Percentiles rank a stretch among this genome's conserved stretches.
phyloP scores from a whole-genome alignment of 1,140 invertebrate species.

The Drosophila rhopaloa region DNA sequence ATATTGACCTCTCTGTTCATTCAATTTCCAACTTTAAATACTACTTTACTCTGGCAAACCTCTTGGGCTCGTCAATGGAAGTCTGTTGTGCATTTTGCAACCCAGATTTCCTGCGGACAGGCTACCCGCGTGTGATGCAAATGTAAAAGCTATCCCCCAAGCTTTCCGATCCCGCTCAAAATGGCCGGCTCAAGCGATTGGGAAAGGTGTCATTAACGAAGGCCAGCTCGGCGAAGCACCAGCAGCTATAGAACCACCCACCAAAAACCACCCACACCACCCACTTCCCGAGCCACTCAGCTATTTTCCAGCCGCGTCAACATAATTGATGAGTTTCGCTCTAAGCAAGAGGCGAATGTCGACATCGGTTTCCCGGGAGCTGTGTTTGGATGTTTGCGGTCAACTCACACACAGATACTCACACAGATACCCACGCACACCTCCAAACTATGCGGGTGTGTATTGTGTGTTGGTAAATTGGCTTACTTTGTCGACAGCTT shows the following conservation, averaged over 20 bases:
- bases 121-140: constrained; percentile 16
- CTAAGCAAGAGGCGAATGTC: constrained; percentile 49
- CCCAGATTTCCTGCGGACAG: constrained; percentile 2
- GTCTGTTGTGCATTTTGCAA: constrained; percentile 6
- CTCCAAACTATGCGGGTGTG: constrained; percentile 17
- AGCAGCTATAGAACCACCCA: constrained; percentile 15
- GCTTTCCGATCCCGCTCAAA: constrained; percentile 1
- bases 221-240: constrained; percentile 27
- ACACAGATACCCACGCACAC: constrained; percentile 25
- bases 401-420: constrained; percentile 14
- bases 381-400: constrained; percentile 63
- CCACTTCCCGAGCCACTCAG: constrained; percentile 5
- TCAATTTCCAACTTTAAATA: too few species aligned
- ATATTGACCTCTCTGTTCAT: too few species aligned
- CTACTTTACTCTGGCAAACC: too few species aligned
- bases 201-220: constrained; percentile 63
- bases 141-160: constrained; percentile 11
- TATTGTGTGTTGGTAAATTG: constrained; percentile 61
- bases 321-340: constrained; percentile 80
- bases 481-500: constrained; percentile 79
- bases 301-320: constrained; percentile 63
- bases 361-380: constrained; percentile 49
- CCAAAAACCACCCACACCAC: neutral
- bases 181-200: constrained; percentile 10
- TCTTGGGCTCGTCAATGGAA: too few species aligned